Base-by-base conservation (phyloP, 2,888 invertebrate species). In the Slavum lentiscoides region DNA sequence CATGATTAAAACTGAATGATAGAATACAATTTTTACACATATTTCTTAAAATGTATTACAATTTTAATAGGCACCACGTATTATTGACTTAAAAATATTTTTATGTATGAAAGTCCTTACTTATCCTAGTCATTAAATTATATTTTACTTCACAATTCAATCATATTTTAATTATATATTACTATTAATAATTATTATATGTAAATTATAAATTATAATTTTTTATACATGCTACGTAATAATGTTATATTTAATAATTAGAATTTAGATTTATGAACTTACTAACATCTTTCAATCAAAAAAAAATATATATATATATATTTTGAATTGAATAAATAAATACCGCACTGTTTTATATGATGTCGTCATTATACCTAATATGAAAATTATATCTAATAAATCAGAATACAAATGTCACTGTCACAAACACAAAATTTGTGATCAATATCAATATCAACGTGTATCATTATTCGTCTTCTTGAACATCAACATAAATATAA, bases 131-230 rank as follows among this genome's bases (percentile, higher is more conserved):
- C 70, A 72, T 59, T 59, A 72, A n/a, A 15, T 59, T 2, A 59
- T 74, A 13, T 58, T 74, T 74, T 66, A 58, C 37, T 74, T 66
- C 11, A 39, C 17, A 66, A 23, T 67, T 55, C 66, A 67, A 53
- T 58, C 21, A 43, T 43, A 66, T n/a, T 66, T n/a, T 15, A 15
- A 37, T 0, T 49, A 37, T 74, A 53, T 53, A 55, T 49, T 61
- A 61, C 0, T 55, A 37, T 11, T 37, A 64, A 5, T 30, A 19
- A 49, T 37, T 39, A 64, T 4, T 37, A 49, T 64, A 21, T 7
- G 37, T 4, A n/a, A 43, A 59, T 72, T 19, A 55, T 59, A 59
- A 43, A 19, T 11, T 43, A 9, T 43, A 11, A 39, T 21, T 39
- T 39, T 8, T 43, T 72, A 43, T 66, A 66, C 37, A 19, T 37